These are phyloP conservation scores for Idaea dimidiata DNA, from an alignment of 2,888 invertebrate species.

Conservation along the genomic window DNA sequence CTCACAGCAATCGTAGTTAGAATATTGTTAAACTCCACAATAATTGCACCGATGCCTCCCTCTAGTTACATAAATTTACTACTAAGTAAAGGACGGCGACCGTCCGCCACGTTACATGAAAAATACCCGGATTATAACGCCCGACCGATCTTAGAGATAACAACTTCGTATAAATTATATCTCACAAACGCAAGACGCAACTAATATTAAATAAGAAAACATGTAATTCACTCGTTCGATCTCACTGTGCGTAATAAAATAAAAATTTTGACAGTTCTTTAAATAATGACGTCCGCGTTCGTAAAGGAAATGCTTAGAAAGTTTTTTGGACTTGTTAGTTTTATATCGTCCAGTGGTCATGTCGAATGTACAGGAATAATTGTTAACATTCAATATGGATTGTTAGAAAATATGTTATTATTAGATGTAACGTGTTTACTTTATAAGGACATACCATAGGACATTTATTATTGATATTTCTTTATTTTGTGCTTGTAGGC, in stretches of 20 bases:
- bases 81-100: conserved; percentile 45
- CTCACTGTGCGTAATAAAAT: conserved; percentile 71
- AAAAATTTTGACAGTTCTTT: conserved; percentile 76
- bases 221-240: conserved; percentile 76
- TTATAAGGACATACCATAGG: not conserved
- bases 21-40: conserved; percentile 48
- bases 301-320: conserved; percentile 75
- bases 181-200: conserved; percentile 72
- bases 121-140: conserved; percentile 78
- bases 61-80: conserved; percentile 69
- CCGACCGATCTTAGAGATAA: conserved; percentile 76
- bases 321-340: conserved; percentile 55
- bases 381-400: conserved; percentile 35
- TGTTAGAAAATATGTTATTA: conserved; percentile 15
- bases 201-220: conserved; percentile 80
- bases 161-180: conserved; percentile 77
- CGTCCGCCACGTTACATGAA: conserved; percentile 62
- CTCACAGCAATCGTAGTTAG: conserved; percentile 25
- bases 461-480: no score
- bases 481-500: no score
- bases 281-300: conserved; percentile 76
- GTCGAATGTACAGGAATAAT: conserved; percentile 51
- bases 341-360: conserved; percentile 56
- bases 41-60: conserved; percentile 65
- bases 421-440: conserved; percentile 7